These are phyloP conservation scores for Tetanocera ferruginea DNA, from an alignment of 2,888 invertebrate genomes.

Conservation along the genomic window DNA sequence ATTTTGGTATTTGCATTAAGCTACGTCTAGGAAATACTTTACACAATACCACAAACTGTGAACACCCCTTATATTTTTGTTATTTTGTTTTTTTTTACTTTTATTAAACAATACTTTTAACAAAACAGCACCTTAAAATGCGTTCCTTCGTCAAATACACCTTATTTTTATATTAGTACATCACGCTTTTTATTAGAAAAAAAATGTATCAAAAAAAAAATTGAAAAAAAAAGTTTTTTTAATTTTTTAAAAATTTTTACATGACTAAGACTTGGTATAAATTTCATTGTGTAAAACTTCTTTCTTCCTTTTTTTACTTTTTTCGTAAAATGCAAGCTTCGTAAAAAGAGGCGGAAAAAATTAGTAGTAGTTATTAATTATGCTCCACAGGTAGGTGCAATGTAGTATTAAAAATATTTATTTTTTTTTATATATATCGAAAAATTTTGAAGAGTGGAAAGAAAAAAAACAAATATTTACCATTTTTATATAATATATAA, in stretches of 20 bases:
- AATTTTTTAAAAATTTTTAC: constrained; percentile 2
- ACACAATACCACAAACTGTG: too few relatives aligned
- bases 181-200: not conserved
- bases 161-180: not conserved
- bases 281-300: constrained; percentile 43
- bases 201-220: not conserved
- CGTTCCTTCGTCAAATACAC: not conserved
- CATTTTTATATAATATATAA: not conserved
- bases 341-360: constrained; percentile 70
- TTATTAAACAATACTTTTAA: not conserved
- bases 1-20: too few relatives aligned
- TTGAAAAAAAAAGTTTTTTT: constrained; percentile 14
- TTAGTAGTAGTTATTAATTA: constrained; percentile 70
- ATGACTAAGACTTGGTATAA: not conserved
- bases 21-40: too few relatives aligned
- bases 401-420: not conserved
- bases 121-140: not conserved
- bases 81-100: too few relatives aligned
- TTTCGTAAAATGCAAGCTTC: constrained; percentile 62
- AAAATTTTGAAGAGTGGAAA: constrained; percentile 5
- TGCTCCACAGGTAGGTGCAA: constrained; percentile 66
- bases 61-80: too few relatives aligned
- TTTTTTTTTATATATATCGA: not conserved
- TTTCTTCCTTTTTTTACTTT: constrained; percentile 55
- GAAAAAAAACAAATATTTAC: not conserved